Conservation (phyloP, 2,888 invertebrate genomes). For the Andrena haemorrhoa region DNA sequence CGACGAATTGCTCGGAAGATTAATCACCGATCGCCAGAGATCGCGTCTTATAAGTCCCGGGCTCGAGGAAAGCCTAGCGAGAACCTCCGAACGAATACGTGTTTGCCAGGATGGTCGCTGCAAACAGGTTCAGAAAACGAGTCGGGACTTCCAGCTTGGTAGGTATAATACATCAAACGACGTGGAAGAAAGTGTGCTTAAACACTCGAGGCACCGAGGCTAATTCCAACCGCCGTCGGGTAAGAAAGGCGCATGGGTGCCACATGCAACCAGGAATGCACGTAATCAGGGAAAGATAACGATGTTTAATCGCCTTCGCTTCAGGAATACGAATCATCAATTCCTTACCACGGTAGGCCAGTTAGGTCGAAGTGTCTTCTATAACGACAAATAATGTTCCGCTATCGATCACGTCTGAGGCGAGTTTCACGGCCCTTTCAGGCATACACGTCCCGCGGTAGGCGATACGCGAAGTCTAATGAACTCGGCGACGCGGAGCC, state of each 20-base stretch:
- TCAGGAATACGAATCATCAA: conserved; percentile 47
- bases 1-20: conserved; percentile 54
- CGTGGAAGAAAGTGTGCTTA: not conserved
- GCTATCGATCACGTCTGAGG: conserved; percentile 64
- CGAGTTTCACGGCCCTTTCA: conserved; percentile 55
- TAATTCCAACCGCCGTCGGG: conserved; percentile 6
- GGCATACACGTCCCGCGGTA: conserved; percentile 46
- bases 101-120: not conserved
- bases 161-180: not conserved
- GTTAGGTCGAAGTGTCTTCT: conserved; percentile 27
- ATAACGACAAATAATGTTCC: conserved; percentile 70
- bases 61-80: not conserved
- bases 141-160: not conserved
- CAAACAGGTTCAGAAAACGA: not conserved
- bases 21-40: conserved; percentile 49
- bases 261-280: conserved; percentile 5
- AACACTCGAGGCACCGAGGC: not conserved
- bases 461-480: conserved; percentile 61
- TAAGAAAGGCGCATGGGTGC: conserved; percentile 20
- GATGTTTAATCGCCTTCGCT: conserved; percentile 53
- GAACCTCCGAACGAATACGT: not conserved
- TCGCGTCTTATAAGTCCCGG: conserved; percentile 1
- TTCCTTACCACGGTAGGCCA: conserved; percentile 34
- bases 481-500: conserved; percentile 55
- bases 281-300: conserved; percentile 46